Evolutionary conservation across 2,113 vertebrate genomes (phyloP).

Genomic region (Oncorhynchus mykiss): DNA sequence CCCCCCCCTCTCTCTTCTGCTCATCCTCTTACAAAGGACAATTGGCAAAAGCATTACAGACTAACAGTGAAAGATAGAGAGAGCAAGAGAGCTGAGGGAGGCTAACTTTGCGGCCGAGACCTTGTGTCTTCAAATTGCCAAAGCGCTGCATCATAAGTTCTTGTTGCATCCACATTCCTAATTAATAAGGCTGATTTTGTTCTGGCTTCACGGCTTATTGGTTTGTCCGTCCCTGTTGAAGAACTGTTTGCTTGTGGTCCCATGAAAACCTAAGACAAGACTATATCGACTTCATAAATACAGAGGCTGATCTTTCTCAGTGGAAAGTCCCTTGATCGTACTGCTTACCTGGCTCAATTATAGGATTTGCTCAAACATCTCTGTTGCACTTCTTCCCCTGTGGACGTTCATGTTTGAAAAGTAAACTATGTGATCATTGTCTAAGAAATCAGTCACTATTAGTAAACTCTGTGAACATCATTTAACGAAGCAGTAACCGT

Average conservation of each 20-base stretch:
- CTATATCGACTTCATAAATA: too few species aligned
- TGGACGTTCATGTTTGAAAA: conserved; percentile 22
- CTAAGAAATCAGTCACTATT: conserved; percentile 33
- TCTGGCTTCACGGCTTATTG: too few species aligned
- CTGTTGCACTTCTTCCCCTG: conserved; percentile 12
- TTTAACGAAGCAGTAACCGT: conserved; percentile 36
- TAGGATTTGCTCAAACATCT: too few species aligned
- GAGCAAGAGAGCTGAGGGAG: conserved; percentile 9
- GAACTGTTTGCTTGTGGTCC: conserved; percentile 1
- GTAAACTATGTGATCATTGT: conserved; percentile 32
- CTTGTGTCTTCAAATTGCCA: conserved; percentile 21
- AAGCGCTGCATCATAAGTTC: conserved; percentile 1
- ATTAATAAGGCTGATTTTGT: not conserved
- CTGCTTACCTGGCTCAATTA: too few species aligned
- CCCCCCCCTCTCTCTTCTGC: too few species aligned
- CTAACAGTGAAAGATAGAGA: not conserved
- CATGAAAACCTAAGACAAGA: too few species aligned
- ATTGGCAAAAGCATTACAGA: too few species aligned
- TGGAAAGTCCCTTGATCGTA: too few species aligned
- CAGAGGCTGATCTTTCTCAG: too few species aligned
- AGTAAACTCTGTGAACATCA: conserved; percentile 29
- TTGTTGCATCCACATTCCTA: not conserved
- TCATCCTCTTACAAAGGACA: too few species aligned
- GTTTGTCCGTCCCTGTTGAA: not conserved
- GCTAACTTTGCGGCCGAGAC: conserved; percentile 55